Percentiles rank a stretch among this genome's conserved stretches.
These are phyloP conservation scores for Cybosia mesomella DNA, from an alignment of 2,888 invertebrate species.

Conservation along the genomic window DNA sequence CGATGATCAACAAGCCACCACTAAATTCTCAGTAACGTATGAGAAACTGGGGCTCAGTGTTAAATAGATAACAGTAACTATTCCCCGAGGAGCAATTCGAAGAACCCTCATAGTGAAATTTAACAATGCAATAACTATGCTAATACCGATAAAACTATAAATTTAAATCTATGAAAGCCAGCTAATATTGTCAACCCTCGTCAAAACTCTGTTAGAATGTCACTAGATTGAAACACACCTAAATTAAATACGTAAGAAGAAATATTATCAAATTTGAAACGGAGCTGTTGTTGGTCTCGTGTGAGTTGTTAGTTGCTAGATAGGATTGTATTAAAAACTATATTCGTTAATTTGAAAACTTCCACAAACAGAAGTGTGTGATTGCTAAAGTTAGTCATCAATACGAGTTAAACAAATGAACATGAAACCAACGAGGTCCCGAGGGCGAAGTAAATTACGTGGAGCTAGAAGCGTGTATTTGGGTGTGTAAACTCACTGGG, in stretches of 20 bases:
- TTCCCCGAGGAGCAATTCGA: neutral
- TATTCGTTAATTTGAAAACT: neutral
- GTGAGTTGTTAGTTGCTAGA: neutral
- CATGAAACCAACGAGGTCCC: neutral
- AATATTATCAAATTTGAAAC: neutral
- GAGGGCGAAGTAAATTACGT: neutral
- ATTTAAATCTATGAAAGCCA: slow-evolving; percentile 1
- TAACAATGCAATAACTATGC: slow-evolving; percentile 1
- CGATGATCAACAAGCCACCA: too few species aligned
- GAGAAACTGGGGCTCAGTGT: neutral
- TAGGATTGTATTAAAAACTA: slow-evolving; percentile 1
- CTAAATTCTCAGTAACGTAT: neutral
- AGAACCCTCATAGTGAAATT: neutral
- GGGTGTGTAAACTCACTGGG: neutral
- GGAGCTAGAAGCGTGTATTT: neutral
- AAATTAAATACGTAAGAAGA: neutral
- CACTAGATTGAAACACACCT: neutral
- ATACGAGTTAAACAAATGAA: slow-evolving; percentile 4
- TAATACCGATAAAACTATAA: neutral
- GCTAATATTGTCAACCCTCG: slow-evolving; percentile 1
- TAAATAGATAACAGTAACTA: neutral
- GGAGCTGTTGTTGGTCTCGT: neutral
- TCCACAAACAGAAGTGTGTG: neutral
- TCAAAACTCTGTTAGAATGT: neutral
- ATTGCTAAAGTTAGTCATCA: slow-evolving; percentile 2